These are phyloP conservation scores for Serranus cabrilla DNA, from an alignment of 2,797 vertebrate genomes.

Conservation along the genomic window DNA sequence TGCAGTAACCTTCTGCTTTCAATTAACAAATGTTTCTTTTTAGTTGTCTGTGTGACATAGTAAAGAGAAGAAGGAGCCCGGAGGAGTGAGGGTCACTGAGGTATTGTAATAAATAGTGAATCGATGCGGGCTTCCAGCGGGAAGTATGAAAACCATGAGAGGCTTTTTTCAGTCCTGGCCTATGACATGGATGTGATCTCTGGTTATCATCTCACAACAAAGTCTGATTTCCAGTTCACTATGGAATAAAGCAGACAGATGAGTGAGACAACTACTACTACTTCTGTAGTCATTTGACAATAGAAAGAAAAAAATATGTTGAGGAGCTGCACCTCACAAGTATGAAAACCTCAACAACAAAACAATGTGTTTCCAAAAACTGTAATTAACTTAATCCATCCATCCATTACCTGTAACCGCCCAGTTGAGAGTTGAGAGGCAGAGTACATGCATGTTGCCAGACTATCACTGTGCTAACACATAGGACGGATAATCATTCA, in stretches of 20 bases:
- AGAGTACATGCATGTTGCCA: no score
- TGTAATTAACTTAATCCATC: no score
- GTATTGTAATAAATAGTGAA: conserved; percentile 57
- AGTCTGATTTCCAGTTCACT: conserved; percentile 2
- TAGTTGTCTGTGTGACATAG: neutral
- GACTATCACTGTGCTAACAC: no score
- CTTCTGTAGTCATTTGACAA: no score
- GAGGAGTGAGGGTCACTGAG: conserved; percentile 27
- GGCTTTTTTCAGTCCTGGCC: neutral
- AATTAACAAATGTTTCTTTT: conserved; percentile 4
- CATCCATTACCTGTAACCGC: no score
- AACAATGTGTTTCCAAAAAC: no score
- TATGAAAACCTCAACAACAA: no score
- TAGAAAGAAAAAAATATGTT: no score
- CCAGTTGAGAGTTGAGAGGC: no score
- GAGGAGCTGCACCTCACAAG: no score
- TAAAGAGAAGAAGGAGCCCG: neutral
- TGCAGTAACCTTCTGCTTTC: conserved; percentile 24
- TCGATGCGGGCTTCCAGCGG: conserved; percentile 56
- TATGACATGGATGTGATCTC: conserved; percentile 5
- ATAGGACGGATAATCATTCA: no score
- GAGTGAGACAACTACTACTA: conserved; percentile 21
- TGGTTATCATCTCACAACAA: conserved; percentile 25
- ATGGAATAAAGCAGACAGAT: neutral
- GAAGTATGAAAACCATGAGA: conserved; percentile 16